Base-by-base conservation (phyloP, 23 tunicate genomes). In the Ciona savignyi region DNA sequence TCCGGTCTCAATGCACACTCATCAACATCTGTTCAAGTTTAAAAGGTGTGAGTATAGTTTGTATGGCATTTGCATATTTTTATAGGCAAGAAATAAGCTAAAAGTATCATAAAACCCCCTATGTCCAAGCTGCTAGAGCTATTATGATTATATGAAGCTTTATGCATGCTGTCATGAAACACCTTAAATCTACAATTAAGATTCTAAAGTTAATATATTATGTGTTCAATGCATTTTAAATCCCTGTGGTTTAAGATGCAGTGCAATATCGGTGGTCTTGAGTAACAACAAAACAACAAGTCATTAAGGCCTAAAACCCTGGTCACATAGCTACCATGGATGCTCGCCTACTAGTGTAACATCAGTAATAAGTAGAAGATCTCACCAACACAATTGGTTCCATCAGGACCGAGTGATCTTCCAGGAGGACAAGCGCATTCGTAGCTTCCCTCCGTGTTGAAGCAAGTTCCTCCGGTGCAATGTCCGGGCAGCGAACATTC, bases 391-490 rank as follows among this genome's bases (percentile, higher is more conserved):
- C 99, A 94, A 4, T 62, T 69, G n/a, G 83, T 79, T 70, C 83
- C 84, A 73, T 94, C 99, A 34, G 66, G 85, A 66, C 79, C 78
- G 24, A 86, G 75, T 0, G 88, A 73, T 76, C 95, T 74, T 68
- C 95, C 95, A 25, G 77, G 70, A 0, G 85, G 90, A 60, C 99
- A 94, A 2, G 63, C 35, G 51, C 99, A 94, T 63, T 80, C 83
- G 74, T 76, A 94, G 33, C 86, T 78, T 0, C 99, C 99, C 48
- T 83, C 79, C 1, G 99, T 94, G 80, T 94, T 87, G 76, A 76
- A 35, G 82, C 99, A 94, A 65, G 75, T 69, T 23, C 95, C 99
- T 4, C 99, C 99, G n/a, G 87, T 83, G 71, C 93, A 94, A 66
- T 80, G 67, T 1, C 86, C 95, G 27, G 70, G 81, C 34, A 48